Evolutionary conservation across 1,140 invertebrate genomes (phyloP).

Genomic region (Eueides isabella): DNA sequence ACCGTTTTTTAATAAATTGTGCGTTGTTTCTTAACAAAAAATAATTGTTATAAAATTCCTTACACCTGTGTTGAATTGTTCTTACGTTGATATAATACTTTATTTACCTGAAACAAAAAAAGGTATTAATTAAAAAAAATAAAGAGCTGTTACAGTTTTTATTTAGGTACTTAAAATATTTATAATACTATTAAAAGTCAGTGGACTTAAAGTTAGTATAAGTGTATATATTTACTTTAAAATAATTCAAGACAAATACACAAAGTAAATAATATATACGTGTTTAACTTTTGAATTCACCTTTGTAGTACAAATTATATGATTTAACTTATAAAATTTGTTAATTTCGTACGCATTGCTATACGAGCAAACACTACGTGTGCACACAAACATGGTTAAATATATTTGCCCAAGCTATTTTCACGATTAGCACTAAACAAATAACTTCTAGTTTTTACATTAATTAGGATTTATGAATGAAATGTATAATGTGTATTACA

Average conservation of each 20-base stretch:
- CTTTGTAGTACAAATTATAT: background rate
- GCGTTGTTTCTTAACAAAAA: too few relatives aligned
- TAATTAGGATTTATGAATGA: background rate
- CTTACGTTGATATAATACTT: background rate
- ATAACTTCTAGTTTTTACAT: background rate
- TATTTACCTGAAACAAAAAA: slow-evolving; percentile 27
- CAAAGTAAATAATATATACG: background rate
- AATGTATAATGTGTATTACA: background rate
- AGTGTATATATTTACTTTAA: background rate
- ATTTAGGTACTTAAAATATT: too few relatives aligned
- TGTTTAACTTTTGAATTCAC: background rate
- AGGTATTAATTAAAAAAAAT: too few relatives aligned
- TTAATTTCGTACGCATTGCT: background rate
- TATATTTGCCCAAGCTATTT: background rate
- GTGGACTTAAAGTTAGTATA: too few relatives aligned
- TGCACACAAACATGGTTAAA: background rate
- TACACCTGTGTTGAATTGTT: background rate
- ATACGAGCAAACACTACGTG: background rate
- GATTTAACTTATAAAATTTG: background rate
- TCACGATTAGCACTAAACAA: slow-evolving; percentile 1
- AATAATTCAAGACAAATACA: background rate
- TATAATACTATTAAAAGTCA: too few relatives aligned
- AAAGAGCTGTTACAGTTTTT: too few relatives aligned
- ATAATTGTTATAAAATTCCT: background rate
- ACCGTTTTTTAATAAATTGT: background rate